phyloP scores from a whole-genome alignment of 2,113 vertebrate genomes.

The Coptodon bakossiorum region DNA sequence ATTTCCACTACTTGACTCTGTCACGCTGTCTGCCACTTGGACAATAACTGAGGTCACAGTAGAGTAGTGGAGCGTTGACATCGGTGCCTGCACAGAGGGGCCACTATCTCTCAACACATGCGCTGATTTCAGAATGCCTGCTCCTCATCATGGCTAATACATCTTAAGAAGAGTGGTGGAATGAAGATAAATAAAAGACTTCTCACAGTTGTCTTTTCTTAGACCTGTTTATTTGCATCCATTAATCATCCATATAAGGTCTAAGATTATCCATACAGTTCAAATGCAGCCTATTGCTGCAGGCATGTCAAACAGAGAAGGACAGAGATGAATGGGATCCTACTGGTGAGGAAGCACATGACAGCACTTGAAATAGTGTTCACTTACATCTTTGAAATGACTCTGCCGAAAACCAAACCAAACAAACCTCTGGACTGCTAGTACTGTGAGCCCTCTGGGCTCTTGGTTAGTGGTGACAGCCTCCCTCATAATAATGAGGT shows the following conservation, averaged over 20 bases:
- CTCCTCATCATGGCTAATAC: background rate
- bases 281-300: background rate
- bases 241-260: slow-evolving; percentile 36
- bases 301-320: slow-evolving; percentile 32
- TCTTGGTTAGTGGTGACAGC: background rate
- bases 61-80: slow-evolving; percentile 45
- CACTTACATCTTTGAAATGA: slow-evolving; percentile 35
- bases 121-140: slow-evolving; percentile 18
- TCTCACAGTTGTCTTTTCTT: slow-evolving; percentile 35
- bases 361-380: slow-evolving; percentile 31
- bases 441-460: background rate
- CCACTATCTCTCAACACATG: slow-evolving; percentile 45
- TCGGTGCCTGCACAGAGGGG: background rate
- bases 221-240: slow-evolving; percentile 40
- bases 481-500: background rate
- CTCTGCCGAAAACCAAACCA: slow-evolving; percentile 8
- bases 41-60: slow-evolving; percentile 67
- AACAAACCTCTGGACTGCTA: background rate
- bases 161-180: background rate
- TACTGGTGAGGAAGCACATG: slow-evolving; percentile 34
- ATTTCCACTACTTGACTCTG: slow-evolving; percentile 74
- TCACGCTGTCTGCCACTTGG: slow-evolving; percentile 65
- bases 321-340: slow-evolving; percentile 42
- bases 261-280: background rate
- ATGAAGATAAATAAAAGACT: slow-evolving; percentile 50